phyloP scores from a whole-genome alignment of 2,797 vertebrate genomes.

The Meda fulgida region DNA sequence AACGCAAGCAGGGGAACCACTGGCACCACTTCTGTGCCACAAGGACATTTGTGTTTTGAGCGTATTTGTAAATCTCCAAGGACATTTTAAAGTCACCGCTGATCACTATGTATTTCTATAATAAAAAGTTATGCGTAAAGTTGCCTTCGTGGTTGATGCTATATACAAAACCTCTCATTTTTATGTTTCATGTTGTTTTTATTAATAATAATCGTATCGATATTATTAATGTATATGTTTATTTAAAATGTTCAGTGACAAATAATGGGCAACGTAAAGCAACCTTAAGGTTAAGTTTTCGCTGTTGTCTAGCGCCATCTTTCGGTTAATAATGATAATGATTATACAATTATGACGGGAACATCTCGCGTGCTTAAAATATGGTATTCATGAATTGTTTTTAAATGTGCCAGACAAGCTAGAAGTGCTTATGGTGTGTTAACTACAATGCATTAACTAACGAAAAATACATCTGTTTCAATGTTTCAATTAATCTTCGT shows the following conservation, averaged over 20 bases:
- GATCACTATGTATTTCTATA: neutral
- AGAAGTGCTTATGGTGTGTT: neutral
- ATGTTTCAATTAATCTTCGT: neutral
- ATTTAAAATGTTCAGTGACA: neutral
- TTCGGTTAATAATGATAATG: neutral
- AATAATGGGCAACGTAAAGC: neutral
- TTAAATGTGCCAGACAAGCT: neutral
- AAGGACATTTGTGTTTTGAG: neutral
- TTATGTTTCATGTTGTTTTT: neutral
- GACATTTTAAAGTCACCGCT: neutral
- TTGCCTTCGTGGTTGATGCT: neutral
- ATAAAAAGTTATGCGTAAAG: neutral
- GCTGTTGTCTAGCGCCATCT: slow-evolving; percentile 51
- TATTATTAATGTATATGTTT: neutral
- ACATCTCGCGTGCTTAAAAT: neutral
- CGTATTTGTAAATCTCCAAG: neutral
- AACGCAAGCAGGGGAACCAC: neutral
- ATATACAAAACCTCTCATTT: neutral
- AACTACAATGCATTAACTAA: neutral
- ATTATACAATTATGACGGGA: neutral
- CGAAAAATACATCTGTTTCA: neutral
- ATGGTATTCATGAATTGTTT: neutral
- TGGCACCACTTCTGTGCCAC: slow-evolving; percentile 5
- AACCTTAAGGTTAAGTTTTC: neutral
- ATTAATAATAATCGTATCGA: neutral